These are phyloP conservation scores for Hemaris fuciformis DNA, from an alignment of 2,888 invertebrate species.

Conservation along the genomic window DNA sequence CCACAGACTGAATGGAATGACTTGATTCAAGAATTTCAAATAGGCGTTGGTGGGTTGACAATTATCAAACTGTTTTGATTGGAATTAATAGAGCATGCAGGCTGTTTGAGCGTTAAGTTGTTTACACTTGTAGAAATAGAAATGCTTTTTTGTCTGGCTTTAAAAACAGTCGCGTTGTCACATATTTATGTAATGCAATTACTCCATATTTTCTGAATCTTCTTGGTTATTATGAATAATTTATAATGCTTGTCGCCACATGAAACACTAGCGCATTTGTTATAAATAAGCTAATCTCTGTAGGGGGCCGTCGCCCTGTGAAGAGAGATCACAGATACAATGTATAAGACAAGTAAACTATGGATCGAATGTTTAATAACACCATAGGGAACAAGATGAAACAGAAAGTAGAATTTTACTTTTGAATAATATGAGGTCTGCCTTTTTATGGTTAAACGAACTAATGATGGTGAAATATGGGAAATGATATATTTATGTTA, in stretches of 20 bases:
- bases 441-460: no score
- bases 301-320: constrained; percentile 40
- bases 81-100: background rate
- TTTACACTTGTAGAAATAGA: background rate
- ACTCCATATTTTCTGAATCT: constrained; percentile 13
- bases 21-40: background rate
- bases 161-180: constrained; percentile 17
- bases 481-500: no score
- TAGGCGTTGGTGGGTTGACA: background rate
- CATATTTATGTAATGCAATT: constrained; percentile 10
- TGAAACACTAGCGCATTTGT: constrained; percentile 30
- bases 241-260: constrained; percentile 24
- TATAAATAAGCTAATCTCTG: constrained; percentile 46
- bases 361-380: background rate
- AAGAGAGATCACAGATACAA: constrained; percentile 27
- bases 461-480: no score
- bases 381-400: background rate
- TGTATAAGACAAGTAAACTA: background rate
- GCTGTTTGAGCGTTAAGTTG: background rate
- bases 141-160: background rate
- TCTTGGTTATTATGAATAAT: constrained; percentile 19
- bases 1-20: background rate
- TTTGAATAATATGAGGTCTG: background rate
- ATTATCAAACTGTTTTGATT: background rate
- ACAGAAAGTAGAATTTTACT: background rate